Evolutionary conservation across 1,140 invertebrate species (phyloP), one percentile per base, ranked within the genome.

Genomic region (Trissolcus basalis): DNA sequence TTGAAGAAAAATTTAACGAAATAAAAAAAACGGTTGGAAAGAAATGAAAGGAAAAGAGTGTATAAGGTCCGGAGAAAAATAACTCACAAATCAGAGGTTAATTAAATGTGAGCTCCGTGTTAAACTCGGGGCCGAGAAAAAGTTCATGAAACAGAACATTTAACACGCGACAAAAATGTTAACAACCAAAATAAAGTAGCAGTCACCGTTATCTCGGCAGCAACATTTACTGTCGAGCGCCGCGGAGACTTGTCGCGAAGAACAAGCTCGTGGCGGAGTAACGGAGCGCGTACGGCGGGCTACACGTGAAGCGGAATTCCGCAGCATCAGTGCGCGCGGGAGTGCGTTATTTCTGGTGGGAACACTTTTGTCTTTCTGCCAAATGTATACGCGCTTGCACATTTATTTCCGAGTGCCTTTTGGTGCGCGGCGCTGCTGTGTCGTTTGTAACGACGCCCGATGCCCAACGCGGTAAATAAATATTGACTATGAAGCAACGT

Each of bases 341-440:
- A 27, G 19, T 27, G 58, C 56, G 64, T 74, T 70, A 75, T 77
- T 81, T 44, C 78, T 51, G 58, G 51, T 44, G 43, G 72, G 69
- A 65, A 71, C 79, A 80, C 78, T 82, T 81, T 85, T 81, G 77
- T 78, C 80, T 82, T 80, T 81, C 83, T 72, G 69, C 60, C 77
- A 80, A 83, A 83, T 81, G 83, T 81, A 79, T 61, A 44, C 16
- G 50, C 51, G 44, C 68, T 67, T 49, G 75, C 77, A 76, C 79
- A 82, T 82, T 84, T 82, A 83, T 84, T 79, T 78, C 63, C 78
- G 48, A 69, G 67, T 61, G 19, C 19, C 19, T 39, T 70, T 50
- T 49, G 61, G 53, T 16, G 45, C 12, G 13, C 12, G 12, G 3
- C 14, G 13, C 43, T 3, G 51, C 19, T 59, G 41, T 36, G 16